Conservation (phyloP, 2,888 invertebrate genomes). For the Epirrhoe alternata region DNA sequence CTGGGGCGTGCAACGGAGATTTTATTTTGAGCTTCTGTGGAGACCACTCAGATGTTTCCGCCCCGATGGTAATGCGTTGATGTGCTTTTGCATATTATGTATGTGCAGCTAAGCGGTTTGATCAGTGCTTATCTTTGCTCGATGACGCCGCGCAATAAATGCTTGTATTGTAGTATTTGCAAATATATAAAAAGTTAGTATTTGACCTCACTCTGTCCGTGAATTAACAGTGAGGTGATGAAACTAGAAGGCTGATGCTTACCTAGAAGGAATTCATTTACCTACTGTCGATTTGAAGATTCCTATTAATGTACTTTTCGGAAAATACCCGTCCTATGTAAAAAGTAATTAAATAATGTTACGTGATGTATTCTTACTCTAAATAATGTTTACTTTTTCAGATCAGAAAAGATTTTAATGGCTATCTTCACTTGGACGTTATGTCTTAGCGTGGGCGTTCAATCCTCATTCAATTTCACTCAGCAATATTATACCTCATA, state of each 20-base stretch:
- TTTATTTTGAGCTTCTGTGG: conserved; percentile 63
- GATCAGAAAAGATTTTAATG: background rate
- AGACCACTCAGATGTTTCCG: conserved; percentile 63
- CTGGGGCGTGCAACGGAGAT: conserved; percentile 70
- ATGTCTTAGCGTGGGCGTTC: background rate
- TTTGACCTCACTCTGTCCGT: too few relatives aligned
- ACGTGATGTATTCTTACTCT: too few relatives aligned
- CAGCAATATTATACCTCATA: background rate
- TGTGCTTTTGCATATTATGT: conserved; percentile 29
- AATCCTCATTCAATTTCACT: background rate
- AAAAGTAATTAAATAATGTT: too few relatives aligned
- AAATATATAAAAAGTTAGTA: too few relatives aligned
- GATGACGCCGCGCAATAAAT: too few relatives aligned
- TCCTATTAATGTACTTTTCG: too few relatives aligned
- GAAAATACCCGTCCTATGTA: too few relatives aligned
- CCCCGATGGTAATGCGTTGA: conserved; percentile 52
- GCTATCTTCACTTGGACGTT: background rate
- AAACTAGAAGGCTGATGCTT: too few relatives aligned
- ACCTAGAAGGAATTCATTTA: too few relatives aligned
- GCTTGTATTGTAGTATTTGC: too few relatives aligned
- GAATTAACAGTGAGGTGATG: too few relatives aligned
- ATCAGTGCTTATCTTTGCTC: background rate
- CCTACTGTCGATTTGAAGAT: too few relatives aligned
- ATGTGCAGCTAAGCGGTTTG: background rate
- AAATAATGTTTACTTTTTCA: background rate